Evolutionary conservation across 2,888 invertebrate species (phyloP).

Genomic region (Cotesia congregata): DNA sequence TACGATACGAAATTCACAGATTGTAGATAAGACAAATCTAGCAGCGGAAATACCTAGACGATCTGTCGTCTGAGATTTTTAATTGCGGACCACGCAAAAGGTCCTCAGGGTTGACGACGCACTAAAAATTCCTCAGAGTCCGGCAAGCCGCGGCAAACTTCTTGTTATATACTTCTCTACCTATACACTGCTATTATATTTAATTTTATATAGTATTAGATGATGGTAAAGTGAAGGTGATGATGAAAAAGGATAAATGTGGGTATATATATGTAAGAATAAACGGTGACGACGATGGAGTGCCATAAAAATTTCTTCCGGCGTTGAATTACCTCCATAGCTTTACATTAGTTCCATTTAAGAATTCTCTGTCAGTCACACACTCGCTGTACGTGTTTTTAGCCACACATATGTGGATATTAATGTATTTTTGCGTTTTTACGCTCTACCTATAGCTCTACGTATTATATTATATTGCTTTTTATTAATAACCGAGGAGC

Average conservation of each 20-base stretch:
- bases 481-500: conserved; percentile 9
- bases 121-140: conserved; percentile 36
- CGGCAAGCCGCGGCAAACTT: conserved; percentile 12
- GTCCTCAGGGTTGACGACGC: conserved; percentile 32
- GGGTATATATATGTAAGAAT: conserved; percentile 33
- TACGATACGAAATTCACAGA: conserved; percentile 28
- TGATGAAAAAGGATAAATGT: conserved; percentile 18
- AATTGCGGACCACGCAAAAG: conserved; percentile 43
- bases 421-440: conserved; percentile 29
- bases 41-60: conserved; percentile 42
- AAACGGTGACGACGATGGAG: conserved; percentile 39
- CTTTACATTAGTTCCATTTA: conserved; percentile 1
- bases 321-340: conserved; percentile 50
- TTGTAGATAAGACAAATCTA: conserved; percentile 27
- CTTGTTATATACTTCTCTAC: conserved; percentile 17
- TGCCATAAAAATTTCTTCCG: conserved; percentile 66
- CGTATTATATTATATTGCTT: neutral
- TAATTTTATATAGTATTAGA: conserved; percentile 9
- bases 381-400: conserved; percentile 1
- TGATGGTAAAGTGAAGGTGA: neutral
- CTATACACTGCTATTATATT: neutral
- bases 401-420: conserved; percentile 9
- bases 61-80: conserved; percentile 47
- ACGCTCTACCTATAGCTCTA: neutral
- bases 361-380: conserved; percentile 23